A percentile compares a stretch with the other conserved stretches of the same genome.
Conservation (phyloP, 1,140 invertebrate species). For the Drosophila asahinai region DNA sequence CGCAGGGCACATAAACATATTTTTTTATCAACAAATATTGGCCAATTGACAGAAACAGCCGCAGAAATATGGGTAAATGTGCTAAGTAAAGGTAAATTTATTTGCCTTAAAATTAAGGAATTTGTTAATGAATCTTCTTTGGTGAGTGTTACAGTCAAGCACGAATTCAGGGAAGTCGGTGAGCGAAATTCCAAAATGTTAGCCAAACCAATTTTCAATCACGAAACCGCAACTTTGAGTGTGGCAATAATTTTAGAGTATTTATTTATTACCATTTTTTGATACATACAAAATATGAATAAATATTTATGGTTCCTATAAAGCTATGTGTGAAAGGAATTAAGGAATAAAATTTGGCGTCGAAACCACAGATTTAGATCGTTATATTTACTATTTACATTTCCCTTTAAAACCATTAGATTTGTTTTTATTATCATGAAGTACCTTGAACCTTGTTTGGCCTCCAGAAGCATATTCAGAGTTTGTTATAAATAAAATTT, state of each 20-base stretch:
- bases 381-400: background rate
- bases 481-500: slow-evolving; percentile 15
- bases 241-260: background rate
- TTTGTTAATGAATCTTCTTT: slow-evolving; percentile 28
- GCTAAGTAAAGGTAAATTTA: slow-evolving; percentile 45
- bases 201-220: background rate
- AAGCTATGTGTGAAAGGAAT: background rate
- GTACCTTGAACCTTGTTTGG: background rate
- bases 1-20: slow-evolving; percentile 4
- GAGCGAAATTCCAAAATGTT: slow-evolving; percentile 9
- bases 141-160: slow-evolving; percentile 31
- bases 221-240: slow-evolving; percentile 2
- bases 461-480: background rate
- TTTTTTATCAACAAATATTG: slow-evolving; percentile 19
- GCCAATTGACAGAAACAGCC: slow-evolving; percentile 36
- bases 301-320: background rate
- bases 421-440: background rate
- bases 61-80: slow-evolving; percentile 33
- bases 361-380: background rate
- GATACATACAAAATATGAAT: background rate
- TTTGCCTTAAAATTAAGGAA: slow-evolving; percentile 16
- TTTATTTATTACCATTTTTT: background rate
- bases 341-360: background rate
- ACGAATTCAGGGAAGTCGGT: slow-evolving; percentile 15
- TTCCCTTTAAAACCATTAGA: background rate